These are phyloP conservation scores for Drosophila nebulosa DNA, from an alignment of 1,140 invertebrate species.

Conservation along the genomic window DNA sequence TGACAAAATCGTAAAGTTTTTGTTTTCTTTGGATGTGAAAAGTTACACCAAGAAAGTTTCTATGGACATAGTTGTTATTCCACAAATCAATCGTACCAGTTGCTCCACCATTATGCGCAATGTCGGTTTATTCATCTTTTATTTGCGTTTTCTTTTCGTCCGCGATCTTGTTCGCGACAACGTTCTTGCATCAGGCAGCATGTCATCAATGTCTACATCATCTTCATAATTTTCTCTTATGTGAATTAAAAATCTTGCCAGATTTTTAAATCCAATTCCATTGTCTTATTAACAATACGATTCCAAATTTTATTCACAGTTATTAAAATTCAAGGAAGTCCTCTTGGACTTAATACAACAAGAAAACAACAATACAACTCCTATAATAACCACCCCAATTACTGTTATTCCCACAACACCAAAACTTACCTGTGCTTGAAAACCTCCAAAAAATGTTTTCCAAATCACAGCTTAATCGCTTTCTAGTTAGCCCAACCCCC, in stretches of 20 bases:
- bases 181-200: slow-evolving; percentile 22
- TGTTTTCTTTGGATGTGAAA: neutral
- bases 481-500: too few relatives aligned
- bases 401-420: too few relatives aligned
- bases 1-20: slow-evolving; percentile 9
- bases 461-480: too few relatives aligned
- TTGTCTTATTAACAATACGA: too few relatives aligned
- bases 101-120: slow-evolving; percentile 10
- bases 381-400: too few relatives aligned
- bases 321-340: too few relatives aligned
- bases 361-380: too few relatives aligned
- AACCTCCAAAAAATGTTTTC: too few relatives aligned
- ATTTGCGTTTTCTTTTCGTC: neutral
- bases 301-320: too few relatives aligned
- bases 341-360: too few relatives aligned
- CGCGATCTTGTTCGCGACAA: neutral
- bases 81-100: slow-evolving; percentile 10
- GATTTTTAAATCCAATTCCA: slow-evolving; percentile 13
- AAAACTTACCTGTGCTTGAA: too few relatives aligned
- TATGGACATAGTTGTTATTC: slow-evolving; percentile 10
- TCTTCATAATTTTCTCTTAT: slow-evolving; percentile 1
- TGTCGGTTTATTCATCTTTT: slow-evolving; percentile 6
- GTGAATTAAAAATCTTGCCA: neutral
- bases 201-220: slow-evolving; percentile 13
- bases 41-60: slow-evolving; percentile 18